Evolutionary conservation across 2,888 invertebrate species (phyloP), one percentile per base, ranked within the genome.

Genomic region (Dascillus cervinus): DNA sequence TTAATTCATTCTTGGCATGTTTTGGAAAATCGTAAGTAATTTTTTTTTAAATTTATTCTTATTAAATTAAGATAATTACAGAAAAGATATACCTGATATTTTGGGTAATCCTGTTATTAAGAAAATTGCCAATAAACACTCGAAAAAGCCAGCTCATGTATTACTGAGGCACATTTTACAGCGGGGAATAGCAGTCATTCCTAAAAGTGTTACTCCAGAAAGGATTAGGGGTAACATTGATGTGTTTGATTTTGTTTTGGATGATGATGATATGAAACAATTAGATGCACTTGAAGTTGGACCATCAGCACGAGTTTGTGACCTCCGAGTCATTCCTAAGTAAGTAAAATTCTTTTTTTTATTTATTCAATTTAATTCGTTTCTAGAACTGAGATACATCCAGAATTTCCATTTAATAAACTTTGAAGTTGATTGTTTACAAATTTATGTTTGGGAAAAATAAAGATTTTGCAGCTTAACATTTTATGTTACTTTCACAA

Each of bases 221-320:
- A 72, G 88, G 41, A 75, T 90, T 11, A 70, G 71, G 53, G 74
- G 84, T 65, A 90, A 90, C 54, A 71, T 85, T 25, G 64, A 79
- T 32, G 56, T 86, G 22, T 83, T 83, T 59, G 77, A 80, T 59
- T 86, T 85, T 57, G 62, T 72, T 43, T 57, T 86, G 14, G 70
- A 62, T 24, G 52, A 64, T 0, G 64, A 65, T 3, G 82, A 85
- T 52, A 69, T 81, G 58, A 49, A 59, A 0, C 64, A 66, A 27
- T 55, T 85, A 22, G 66, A 64, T 13, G 60, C 61, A 0, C 55
- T 82, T 35, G 81, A 85, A 57, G 69, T 72, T 41, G 77, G 75
- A 13, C 66, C 71, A 39, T 23, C 22, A 19, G 11, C 29, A 33
- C 21, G 12, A 25, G 9, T 34, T 40, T 31, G 34, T n/a, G n/a